Evolutionary conservation across 2,888 invertebrate species (phyloP).

Genomic region (Panzeria rudis): DNA sequence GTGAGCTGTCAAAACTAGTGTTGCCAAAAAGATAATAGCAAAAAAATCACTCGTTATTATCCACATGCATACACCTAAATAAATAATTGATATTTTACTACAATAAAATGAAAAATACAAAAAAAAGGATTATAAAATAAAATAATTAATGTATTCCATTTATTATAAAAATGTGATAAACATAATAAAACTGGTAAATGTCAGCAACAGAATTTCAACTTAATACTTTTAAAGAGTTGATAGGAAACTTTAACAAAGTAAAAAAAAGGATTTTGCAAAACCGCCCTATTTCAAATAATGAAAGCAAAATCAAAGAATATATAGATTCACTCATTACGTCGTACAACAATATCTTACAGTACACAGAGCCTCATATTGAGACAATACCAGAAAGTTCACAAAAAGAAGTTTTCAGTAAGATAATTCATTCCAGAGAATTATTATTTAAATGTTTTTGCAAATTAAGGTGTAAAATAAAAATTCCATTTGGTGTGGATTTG

Average conservation of each 20-base stretch:
- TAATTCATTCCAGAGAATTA: conserved; percentile 31
- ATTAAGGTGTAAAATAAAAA: conserved; percentile 24
- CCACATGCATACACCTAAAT: too few species aligned
- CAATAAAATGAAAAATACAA: too few species aligned
- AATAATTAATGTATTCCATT: too few species aligned
- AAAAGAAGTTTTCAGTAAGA: background rate
- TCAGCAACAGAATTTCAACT: background rate
- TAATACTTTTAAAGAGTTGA: background rate
- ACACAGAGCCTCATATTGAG: conserved; percentile 7
- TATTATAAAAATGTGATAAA: too few species aligned
- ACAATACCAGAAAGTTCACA: background rate
- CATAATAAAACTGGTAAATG: conserved; percentile 12
- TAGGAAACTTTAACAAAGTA: background rate
- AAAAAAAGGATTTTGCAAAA: conserved; percentile 8
- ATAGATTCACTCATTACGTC: background rate
- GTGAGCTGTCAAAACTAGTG: too few species aligned
- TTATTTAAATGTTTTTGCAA: conserved; percentile 40
- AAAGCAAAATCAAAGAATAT: conserved; percentile 27
- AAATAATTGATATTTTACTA: too few species aligned
- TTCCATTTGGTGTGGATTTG: conserved; percentile 36
- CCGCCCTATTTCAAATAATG: conserved; percentile 7
- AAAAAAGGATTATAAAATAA: too few species aligned
- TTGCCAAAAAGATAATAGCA: too few species aligned
- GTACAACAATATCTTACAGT: conserved; percentile 13
- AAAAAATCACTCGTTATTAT: too few species aligned